Conservation (phyloP, 1,140 invertebrate genomes). For the Diorhabda elongata region DNA sequence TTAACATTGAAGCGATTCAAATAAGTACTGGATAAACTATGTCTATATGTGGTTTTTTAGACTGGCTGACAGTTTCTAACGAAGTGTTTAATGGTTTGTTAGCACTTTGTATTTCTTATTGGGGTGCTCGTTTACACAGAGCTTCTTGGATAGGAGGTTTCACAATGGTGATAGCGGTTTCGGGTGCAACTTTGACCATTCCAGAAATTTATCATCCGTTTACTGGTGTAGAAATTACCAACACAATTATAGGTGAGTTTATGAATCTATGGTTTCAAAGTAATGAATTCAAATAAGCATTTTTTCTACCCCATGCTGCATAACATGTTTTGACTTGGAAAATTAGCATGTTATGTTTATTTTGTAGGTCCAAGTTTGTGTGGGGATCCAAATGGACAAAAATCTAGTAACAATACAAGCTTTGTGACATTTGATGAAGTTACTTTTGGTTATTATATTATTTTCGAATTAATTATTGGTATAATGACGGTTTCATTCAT, state of each 20-base stretch:
- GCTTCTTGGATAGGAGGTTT: slow-evolving; percentile 57
- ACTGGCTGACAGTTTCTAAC: slow-evolving; percentile 55
- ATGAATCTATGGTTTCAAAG: too few relatives aligned
- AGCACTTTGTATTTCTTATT: slow-evolving; percentile 54
- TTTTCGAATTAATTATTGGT: slow-evolving; percentile 57
- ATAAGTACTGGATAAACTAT: neutral
- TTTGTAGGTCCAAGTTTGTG: too few relatives aligned
- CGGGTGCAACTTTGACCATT: slow-evolving; percentile 54
- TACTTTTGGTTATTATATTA: slow-evolving; percentile 53
- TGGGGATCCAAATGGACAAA: too few relatives aligned
- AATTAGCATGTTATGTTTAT: too few relatives aligned
- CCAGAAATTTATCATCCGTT: slow-evolving; percentile 46
- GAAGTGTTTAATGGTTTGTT: slow-evolving; percentile 54
- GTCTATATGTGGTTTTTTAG: slow-evolving; percentile 43
- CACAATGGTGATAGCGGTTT: slow-evolving; percentile 54
- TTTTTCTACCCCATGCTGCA: too few relatives aligned
- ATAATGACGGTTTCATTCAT: slow-evolving; percentile 59
- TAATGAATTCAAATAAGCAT: too few relatives aligned
- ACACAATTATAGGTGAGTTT: slow-evolving; percentile 16
- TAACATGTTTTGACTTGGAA: too few relatives aligned
- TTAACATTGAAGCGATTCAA: too few relatives aligned
- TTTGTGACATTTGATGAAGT: slow-evolving; percentile 38
- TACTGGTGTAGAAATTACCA: slow-evolving; percentile 22
- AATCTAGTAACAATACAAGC: too few relatives aligned
- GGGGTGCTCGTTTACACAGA: slow-evolving; percentile 58